Conservation (phyloP, 2,888 invertebrate genomes). For the Arge pagana region DNA sequence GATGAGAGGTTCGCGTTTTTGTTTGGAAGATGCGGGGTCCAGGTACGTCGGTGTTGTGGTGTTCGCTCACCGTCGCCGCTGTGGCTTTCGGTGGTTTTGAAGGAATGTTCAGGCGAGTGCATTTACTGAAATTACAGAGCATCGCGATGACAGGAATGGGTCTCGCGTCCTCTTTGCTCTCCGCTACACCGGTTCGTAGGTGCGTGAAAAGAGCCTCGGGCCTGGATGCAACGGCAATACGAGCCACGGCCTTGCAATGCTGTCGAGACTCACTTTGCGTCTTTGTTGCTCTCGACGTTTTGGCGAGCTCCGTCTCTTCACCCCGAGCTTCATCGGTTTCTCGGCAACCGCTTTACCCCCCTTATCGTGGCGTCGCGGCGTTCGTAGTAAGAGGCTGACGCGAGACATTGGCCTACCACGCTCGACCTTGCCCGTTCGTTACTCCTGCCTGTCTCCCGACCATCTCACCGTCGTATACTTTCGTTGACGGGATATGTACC, state of each 20-base stretch:
- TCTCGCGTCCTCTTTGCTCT: no score
- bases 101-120: no score
- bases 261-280: neutral
- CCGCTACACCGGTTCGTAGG: no score
- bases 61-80: no score
- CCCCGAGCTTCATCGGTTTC: slow-evolving; percentile 28
- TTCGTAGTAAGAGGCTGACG: slow-evolving; percentile 37
- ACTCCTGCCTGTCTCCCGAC: slow-evolving; percentile 53
- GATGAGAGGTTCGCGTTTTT: no score
- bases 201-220: no score
- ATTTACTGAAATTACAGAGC: no score
- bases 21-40: no score
- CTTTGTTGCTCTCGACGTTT: neutral
- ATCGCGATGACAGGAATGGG: no score
- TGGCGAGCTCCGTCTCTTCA: slow-evolving; percentile 25
- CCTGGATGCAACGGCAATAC: no score
- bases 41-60: no score
- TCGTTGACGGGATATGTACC: slow-evolving; percentile 14
- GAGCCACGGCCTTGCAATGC: slow-evolving; percentile 14
- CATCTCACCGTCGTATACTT: slow-evolving; percentile 34
- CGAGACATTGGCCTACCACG: slow-evolving; percentile 57
- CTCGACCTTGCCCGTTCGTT: slow-evolving; percentile 58
- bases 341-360: slow-evolving; percentile 44
- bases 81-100: no score
- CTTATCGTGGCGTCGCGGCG: slow-evolving; percentile 47